These are phyloP conservation scores for Alcedo atthis DNA, from an alignment of 2,797 vertebrate genomes.

Conservation along the genomic window DNA sequence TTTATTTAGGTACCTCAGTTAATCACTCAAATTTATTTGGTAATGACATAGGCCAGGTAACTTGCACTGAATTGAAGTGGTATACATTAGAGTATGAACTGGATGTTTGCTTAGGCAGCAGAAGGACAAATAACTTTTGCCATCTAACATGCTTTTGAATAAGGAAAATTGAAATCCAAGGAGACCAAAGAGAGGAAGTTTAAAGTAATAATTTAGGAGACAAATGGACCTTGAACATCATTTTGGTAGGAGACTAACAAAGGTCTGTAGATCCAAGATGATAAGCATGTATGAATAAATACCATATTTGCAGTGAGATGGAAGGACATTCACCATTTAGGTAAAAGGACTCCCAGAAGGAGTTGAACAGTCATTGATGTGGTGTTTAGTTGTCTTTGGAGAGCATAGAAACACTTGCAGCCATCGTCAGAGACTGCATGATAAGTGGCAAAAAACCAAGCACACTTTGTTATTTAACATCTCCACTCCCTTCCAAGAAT, in stretches of 20 bases:
- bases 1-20: not conserved
- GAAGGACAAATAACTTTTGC: not conserved
- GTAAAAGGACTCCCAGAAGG: not conserved
- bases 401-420: not conserved
- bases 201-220: not conserved
- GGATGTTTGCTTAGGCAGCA: not conserved
- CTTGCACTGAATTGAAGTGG: not conserved
- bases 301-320: not conserved
- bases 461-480: not conserved
- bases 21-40: not conserved
- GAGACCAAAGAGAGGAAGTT: not conserved
- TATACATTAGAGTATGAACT: not conserved
- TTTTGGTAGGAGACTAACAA: not conserved
- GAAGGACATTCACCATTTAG: not conserved
- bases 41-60: not conserved
- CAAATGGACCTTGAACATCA: not conserved
- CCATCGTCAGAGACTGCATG: not conserved
- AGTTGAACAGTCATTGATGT: not conserved
- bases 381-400: not conserved
- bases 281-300: not conserved
- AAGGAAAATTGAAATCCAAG: not conserved
- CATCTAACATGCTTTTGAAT: not conserved
- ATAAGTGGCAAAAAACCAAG: not conserved
- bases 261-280: not conserved
- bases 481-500: not conserved